A percentile compares a stretch with the other conserved stretches of the same genome.
Conservation (phyloP, 2,888 invertebrate species). For the Lutraria lutraria region DNA sequence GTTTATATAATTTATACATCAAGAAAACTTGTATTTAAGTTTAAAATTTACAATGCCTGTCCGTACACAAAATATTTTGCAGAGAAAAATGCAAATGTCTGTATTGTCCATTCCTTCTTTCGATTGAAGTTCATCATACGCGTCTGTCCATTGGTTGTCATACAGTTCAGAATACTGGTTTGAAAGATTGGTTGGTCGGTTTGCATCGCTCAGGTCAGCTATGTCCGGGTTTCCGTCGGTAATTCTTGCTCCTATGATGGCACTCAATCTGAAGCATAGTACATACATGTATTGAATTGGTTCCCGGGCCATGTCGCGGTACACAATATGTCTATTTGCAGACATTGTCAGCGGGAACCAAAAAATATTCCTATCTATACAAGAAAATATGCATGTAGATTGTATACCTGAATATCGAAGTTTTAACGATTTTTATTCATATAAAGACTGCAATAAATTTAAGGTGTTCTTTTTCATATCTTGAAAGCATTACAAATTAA, state of each 20-base stretch:
- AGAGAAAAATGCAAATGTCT: not conserved
- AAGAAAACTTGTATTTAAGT: not conserved
- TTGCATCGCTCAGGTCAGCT: slow-evolving; percentile 1
- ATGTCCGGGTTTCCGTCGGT: not conserved
- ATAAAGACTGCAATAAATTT: no score
- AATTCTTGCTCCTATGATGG: not conserved
- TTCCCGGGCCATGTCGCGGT: no score
- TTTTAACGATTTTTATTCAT: no score
- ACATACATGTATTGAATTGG: not conserved
- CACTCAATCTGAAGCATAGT: slow-evolving; percentile 2
- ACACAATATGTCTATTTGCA: no score
- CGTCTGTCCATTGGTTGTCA: slow-evolving; percentile 10
- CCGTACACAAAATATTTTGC: slow-evolving; percentile 7
- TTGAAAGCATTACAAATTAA: no score
- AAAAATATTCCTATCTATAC: no score
- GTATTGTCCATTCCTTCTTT: not conserved
- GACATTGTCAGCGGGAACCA: no score
- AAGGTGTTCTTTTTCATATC: no score
- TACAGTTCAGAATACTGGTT: slow-evolving; percentile 5
- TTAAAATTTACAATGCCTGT: not conserved
- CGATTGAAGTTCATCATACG: not conserved
- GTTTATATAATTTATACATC: not conserved
- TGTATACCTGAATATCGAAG: no score
- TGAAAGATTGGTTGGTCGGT: slow-evolving; percentile 13
- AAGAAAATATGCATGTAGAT: no score